phyloP scores from a whole-genome alignment of 2,888 invertebrate genomes.

The Herminia tarsipennalis region DNA sequence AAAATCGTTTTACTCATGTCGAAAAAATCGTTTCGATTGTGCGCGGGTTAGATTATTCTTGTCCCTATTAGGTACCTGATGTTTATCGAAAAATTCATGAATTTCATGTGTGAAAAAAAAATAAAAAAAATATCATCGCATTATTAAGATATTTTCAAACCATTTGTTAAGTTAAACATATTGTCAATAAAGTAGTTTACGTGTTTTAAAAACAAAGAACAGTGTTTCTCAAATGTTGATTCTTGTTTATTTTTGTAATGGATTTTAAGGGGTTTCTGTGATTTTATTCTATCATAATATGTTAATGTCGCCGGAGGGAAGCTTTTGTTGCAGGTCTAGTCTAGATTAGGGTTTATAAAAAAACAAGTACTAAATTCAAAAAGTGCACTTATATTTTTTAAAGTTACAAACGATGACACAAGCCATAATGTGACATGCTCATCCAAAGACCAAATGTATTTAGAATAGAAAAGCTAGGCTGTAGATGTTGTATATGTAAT shows the following conservation, averaged over 20 bases:
- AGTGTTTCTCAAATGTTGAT: conserved; percentile 83
- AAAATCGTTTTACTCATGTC: conserved; percentile 35
- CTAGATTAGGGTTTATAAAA: conserved; percentile 72
- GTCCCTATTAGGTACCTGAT: conserved; percentile 82
- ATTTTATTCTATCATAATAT: conserved; percentile 66
- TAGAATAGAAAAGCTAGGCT: conserved; percentile 78
- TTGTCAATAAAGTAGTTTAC: conserved; percentile 44
- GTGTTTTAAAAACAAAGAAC: conserved; percentile 62
- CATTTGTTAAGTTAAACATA: conserved; percentile 42
- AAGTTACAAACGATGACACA: conserved; percentile 75
- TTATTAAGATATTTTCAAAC: conserved; percentile 42
- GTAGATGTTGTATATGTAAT: conserved; percentile 72
- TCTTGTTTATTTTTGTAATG: conserved; percentile 58
- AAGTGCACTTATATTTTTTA: conserved; percentile 84
- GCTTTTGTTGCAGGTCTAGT: conserved; percentile 74
- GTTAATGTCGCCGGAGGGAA: conserved; percentile 58
- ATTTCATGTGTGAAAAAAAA: conserved; percentile 38
- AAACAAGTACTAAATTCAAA: conserved; percentile 73
- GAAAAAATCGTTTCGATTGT: conserved; percentile 33
- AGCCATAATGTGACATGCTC: conserved; percentile 83
- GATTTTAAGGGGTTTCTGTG: conserved; percentile 66
- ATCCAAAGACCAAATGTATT: conserved; percentile 85
- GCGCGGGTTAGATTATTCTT: conserved; percentile 52
- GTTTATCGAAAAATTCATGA: conserved; percentile 59
- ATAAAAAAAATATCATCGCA: conserved; percentile 37